These are phyloP conservation scores for Ochotona princeps DNA, from an alignment of 2,113 vertebrate genomes.

Conservation along the genomic window DNA sequence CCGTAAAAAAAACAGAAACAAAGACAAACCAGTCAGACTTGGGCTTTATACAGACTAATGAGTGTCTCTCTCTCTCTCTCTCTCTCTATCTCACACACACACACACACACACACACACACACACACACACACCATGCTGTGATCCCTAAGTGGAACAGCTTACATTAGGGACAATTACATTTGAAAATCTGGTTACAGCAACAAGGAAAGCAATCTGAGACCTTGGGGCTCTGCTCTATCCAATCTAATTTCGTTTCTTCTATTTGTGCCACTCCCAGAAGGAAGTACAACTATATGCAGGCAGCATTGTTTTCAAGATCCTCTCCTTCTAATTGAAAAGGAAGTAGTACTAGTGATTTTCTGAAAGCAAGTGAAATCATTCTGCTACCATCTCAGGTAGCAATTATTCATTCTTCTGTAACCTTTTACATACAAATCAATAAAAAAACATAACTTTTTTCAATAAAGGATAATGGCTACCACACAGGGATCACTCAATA, in stretches of 20 bases:
- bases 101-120: not conserved
- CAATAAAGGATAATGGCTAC: not conserved
- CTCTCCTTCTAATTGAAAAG: not conserved
- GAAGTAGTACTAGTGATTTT: not conserved
- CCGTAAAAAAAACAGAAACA: slow-evolving; percentile 45
- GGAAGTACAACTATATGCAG: not conserved
- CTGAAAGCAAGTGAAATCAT: slow-evolving; percentile 6
- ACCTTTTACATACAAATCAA: not conserved
- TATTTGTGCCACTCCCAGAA: not conserved
- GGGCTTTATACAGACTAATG: not conserved
- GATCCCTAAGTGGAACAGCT: not conserved
- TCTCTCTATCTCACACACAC: not conserved
- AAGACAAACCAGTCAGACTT: slow-evolving; percentile 45
- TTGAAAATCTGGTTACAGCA: slow-evolving; percentile 31
- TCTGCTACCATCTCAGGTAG: not conserved
- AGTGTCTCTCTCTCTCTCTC: not conserved
- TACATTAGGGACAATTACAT: not conserved
- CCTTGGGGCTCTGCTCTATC: not conserved
- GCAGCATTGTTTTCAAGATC: not conserved
- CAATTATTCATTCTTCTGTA: not conserved
- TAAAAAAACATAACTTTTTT: slow-evolving; percentile 36
- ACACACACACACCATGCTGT: not conserved
- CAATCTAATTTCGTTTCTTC: not conserved
- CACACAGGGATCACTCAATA: not conserved
- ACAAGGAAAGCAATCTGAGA: not conserved